Conservation (phyloP, 2,888 invertebrate species). For the Athripsodes cinereus region DNA sequence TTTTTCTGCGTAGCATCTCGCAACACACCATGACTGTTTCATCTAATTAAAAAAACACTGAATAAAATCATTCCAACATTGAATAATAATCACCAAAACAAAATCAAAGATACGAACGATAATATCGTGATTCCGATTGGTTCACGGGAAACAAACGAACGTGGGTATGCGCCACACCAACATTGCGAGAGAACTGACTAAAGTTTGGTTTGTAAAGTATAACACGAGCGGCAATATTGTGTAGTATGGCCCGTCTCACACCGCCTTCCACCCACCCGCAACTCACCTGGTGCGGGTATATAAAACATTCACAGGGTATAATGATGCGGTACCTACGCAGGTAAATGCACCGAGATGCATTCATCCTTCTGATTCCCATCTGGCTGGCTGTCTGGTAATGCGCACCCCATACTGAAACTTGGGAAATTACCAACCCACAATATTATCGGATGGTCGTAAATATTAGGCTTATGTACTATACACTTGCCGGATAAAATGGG, state of each 20-base stretch:
- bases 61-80: no score
- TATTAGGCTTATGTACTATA: no score
- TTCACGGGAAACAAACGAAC: no score
- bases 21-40: no score
- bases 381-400: no score
- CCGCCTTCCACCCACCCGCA: background rate
- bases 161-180: background rate
- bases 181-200: background rate
- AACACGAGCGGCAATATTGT: background rate
- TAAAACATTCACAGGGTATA: background rate
- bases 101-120: no score
- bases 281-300: background rate
- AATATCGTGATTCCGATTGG: no score
- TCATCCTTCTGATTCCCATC: background rate
- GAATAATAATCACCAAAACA: no score
- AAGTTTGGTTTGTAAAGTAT: background rate
- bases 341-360: background rate
- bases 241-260: background rate
- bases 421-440: background rate
- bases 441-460: background rate
- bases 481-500: no score
- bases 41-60: no score
- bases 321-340: background rate
- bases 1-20: no score
- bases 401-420: background rate